Base-by-base conservation (phyloP, 2,888 invertebrate species). In the Polyommatus iphigenia region DNA sequence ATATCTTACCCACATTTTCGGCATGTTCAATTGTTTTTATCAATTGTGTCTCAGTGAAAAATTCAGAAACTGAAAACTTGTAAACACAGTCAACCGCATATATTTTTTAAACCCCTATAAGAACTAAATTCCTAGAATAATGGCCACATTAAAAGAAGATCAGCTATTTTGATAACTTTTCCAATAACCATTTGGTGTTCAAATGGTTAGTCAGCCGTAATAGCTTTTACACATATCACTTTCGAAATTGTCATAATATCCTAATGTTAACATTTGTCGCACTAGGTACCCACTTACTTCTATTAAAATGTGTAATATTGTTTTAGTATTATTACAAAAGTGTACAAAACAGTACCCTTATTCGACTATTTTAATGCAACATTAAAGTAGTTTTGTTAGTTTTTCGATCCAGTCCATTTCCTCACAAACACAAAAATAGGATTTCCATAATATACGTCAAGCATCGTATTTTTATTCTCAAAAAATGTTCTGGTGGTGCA, bases 261-360 rank as follows among this genome's bases (percentile, higher is more conserved):
- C 41, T 73, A 73, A 73, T 73, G 73, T 20, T 46, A 73, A 73
- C 73, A 73, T 73, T 73, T 73, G 13, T 41, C 24, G 73, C 67
- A 29, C 67, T 67, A 67, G 72, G 41, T 20, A 73, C 41, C 71
- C 46, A 72, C 41, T 72, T 20, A 67, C 67, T 32, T 67, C 67
- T 67, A 29, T 67, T 67, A 67, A 67, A 67, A 67, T 67, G 24
- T 62, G 1, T 62, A 57, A 57, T n/a, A 15, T 32, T 67, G 24
- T 67, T 67, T 20, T 29, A 29, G 54, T 54, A 54, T 18, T 54
- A 18, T 54, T 5, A 54, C 13, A 54, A 54, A 18, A 54, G 54
- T 54, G 5, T 54, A 50, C 5, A 18, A 54, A 18, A 54, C 46
- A 10, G 46, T 18, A 54, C 54, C 54, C 54, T 46, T 46, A 46